Conservation (phyloP, 2,888 invertebrate genomes). For the Sympetrum striolatum region DNA sequence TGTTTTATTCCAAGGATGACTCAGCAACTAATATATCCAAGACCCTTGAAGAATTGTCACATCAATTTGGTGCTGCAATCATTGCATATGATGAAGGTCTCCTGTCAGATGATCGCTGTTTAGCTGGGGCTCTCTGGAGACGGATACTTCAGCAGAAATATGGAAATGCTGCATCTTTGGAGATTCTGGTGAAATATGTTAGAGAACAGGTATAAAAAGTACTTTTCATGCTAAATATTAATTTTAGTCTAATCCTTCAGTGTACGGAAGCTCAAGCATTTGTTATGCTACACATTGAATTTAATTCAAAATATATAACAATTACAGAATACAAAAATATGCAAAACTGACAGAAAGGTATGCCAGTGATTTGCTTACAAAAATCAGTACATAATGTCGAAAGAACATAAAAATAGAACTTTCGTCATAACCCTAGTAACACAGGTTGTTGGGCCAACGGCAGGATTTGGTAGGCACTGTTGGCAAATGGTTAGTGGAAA, state of each 20-base stretch:
- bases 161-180: constrained; percentile 71
- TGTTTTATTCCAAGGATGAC: constrained; percentile 63
- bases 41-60: constrained; percentile 71
- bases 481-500: too few relatives aligned
- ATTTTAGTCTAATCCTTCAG: background rate
- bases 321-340: too few relatives aligned
- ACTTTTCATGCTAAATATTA: background rate
- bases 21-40: constrained; percentile 68
- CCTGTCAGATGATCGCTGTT: constrained; percentile 72
- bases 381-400: too few relatives aligned
- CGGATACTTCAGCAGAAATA: constrained; percentile 74
- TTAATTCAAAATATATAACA: too few relatives aligned
- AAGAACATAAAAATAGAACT: too few relatives aligned
- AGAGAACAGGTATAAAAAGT: constrained; percentile 71
- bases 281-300: too few relatives aligned
- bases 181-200: constrained; percentile 76
- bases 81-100: constrained; percentile 89
- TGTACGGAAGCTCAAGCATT: background rate
- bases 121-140: constrained; percentile 87
- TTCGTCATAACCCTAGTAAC: too few relatives aligned
- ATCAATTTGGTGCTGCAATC: constrained; percentile 84
- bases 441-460: too few relatives aligned
- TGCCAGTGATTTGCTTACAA: too few relatives aligned
- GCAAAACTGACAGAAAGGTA: too few relatives aligned
- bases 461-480: too few relatives aligned